Evolutionary conservation across 2,113 vertebrate genomes (phyloP).

Genomic region (Lucifuga dentata): DNA sequence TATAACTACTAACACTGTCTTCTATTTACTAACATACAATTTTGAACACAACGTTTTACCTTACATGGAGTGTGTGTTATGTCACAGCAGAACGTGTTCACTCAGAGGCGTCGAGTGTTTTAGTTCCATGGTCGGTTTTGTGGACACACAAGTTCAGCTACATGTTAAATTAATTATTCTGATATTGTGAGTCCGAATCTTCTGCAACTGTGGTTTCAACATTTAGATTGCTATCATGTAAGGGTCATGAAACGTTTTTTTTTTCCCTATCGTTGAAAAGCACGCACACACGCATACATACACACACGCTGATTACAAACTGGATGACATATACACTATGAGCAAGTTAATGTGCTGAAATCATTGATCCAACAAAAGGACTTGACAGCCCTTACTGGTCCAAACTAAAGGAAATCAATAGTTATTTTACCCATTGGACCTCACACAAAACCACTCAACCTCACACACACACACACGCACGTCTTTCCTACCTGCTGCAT

Average conservation of each 20-base stretch:
- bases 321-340: constrained; percentile 46
- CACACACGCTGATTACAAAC: constrained; percentile 25
- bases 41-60: too few species aligned
- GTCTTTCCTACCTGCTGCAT: constrained; percentile 32
- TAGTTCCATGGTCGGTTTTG: too few species aligned
- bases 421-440: constrained; percentile 54
- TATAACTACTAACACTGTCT: too few species aligned
- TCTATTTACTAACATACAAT: too few species aligned
- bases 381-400: constrained; percentile 26
- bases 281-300: not conserved
- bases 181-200: too few species aligned
- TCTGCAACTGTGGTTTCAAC: too few species aligned
- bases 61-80: too few species aligned
- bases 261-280: not conserved
- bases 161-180: too few species aligned
- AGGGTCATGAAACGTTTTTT: constrained; percentile 17
- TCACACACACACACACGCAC: constrained; percentile 2
- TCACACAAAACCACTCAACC: constrained; percentile 12
- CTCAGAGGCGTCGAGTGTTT: too few species aligned
- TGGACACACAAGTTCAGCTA: too few species aligned
- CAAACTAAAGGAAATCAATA: constrained; percentile 60
- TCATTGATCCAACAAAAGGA: constrained; percentile 60
- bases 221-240: constrained; percentile 18
- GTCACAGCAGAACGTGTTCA: too few species aligned
- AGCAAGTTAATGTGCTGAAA: constrained; percentile 50